phyloP scores from a whole-genome alignment of 53 echinoderm and acorn worm genomes.

The Temnopleurus reevesii region DNA sequence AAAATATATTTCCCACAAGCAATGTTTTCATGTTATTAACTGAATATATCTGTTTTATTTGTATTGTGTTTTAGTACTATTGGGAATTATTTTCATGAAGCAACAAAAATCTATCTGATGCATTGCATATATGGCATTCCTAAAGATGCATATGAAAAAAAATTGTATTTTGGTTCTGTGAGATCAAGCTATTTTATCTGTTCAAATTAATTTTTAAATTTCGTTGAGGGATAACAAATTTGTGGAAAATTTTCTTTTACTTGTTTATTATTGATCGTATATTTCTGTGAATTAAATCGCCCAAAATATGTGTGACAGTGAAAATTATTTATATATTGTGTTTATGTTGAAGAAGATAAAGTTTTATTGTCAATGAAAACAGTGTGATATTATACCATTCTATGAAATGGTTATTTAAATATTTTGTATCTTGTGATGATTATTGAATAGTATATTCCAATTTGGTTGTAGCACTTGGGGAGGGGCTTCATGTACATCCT shows the following conservation, averaged over 20 bases:
- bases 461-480: too few relatives aligned
- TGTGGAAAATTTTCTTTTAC: neutral
- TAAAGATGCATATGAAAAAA: neutral
- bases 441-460: too few relatives aligned
- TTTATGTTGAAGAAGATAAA: neutral
- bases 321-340: neutral
- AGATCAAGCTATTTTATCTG: neutral
- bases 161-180: neutral
- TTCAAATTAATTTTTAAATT: neutral
- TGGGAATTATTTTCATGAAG: neutral
- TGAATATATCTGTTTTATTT: neutral
- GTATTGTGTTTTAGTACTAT: slow-evolving; percentile 25
- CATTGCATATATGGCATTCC: too few relatives aligned
- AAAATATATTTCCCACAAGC: too few relatives aligned
- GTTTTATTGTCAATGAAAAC: neutral
- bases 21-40: neutral
- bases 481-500: too few relatives aligned
- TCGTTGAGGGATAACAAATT: neutral
- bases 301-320: neutral
- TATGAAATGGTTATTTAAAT: neutral
- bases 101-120: too few relatives aligned
- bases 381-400: neutral
- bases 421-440: neutral
- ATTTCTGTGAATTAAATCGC: neutral
- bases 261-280: neutral